phyloP scores from a whole-genome alignment of 2,797 vertebrate genomes.

The Pseudochaenichthys georgianus region DNA sequence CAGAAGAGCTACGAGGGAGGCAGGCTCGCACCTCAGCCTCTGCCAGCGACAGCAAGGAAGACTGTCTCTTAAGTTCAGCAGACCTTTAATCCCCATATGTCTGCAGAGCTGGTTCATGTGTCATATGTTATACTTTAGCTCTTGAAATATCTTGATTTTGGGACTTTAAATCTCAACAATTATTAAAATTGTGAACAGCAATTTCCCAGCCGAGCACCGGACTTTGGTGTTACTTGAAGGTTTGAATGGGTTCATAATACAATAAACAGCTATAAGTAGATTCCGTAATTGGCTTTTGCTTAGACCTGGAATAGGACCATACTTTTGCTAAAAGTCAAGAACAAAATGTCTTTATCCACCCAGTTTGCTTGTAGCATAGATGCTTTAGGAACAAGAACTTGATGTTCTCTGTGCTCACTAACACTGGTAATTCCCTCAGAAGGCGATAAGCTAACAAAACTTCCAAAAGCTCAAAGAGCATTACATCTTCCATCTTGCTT shows the following conservation, averaged over 20 bases:
- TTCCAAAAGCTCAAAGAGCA: constrained; percentile 8
- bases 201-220: neutral
- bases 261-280: neutral
- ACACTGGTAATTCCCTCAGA: constrained; percentile 28
- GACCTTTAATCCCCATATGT: neutral
- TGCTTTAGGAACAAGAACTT: neutral
- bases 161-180: neutral
- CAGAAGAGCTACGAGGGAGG: constrained; percentile 23
- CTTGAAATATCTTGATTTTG: neutral
- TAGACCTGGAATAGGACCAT: neutral
- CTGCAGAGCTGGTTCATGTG: neutral
- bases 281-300: constrained; percentile 6
- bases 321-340: constrained; percentile 8
- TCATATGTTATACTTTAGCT: neutral
- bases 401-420: constrained; percentile 13
- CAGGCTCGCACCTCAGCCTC: neutral
- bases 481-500: neutral
- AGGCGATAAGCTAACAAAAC: constrained; percentile 44
- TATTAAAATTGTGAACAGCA: neutral
- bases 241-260: constrained; percentile 13
- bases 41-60: neutral
- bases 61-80: neutral
- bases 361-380: neutral
- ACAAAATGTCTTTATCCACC: constrained; percentile 6
- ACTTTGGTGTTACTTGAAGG: neutral